Base-by-base conservation (phyloP, 2,888 invertebrate species). In the Hyposoter didymator region DNA sequence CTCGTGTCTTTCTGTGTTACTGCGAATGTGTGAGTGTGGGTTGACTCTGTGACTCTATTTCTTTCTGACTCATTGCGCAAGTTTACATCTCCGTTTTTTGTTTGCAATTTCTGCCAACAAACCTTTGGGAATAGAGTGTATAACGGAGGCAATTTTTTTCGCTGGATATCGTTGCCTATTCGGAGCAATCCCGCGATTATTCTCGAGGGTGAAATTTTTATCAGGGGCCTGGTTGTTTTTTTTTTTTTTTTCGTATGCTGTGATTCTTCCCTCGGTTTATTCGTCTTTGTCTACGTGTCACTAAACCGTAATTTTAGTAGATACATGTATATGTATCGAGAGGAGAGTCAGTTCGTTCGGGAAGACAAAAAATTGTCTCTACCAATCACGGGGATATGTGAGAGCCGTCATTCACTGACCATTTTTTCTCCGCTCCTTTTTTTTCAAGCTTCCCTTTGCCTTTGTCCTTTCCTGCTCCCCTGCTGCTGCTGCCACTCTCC, bases 121-220 rank as follows among this genome's bases (percentile, higher is more conserved):
- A 43, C 78, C 69, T 47, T 62, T 52, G 64, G 55, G 81, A 84
- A 78, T 82, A 73, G 28, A 52, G n/a, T 35, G 59, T 22, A 19
- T 17, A 43, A 70, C 43, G 28, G 14, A 6, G 35, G 78, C 17
- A 45, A 28, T 47, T 80, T 85, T 76, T 85, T 78, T 69, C 55
- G 76, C 67, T 59, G 52, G 55, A 45, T 69, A 69, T 70, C 76
- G 66, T 28, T 19, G 55, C 67, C 74, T 59, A 76, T 78, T 35
- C 64, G 52, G 32, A 49, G 52, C 64, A 55, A 28, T 32, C n/a
- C 14, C 28, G 12, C 52, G 70, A 47, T 64, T 55, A 79, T 69
- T 76, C 82, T 59, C 82, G 35, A 69, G 70, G 75, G 66, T 76
- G 28, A 55, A 67, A 81, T 85, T 78, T 85, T 78, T 78, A 64